Conservation (phyloP, 2,888 invertebrate species). For the Hyposoter dolosus region DNA sequence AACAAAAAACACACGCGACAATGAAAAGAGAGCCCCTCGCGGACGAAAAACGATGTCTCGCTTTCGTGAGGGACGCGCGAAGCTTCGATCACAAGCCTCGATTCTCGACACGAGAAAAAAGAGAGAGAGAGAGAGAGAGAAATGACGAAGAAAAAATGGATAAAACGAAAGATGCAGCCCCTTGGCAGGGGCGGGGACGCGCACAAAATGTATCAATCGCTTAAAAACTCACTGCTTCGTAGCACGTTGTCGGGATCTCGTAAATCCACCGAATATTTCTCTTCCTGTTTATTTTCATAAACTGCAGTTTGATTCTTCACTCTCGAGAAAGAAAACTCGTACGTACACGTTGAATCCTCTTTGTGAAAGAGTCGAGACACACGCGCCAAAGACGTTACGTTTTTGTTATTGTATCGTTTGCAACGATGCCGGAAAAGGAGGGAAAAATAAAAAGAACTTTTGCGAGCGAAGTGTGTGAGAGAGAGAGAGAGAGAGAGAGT, state of each 20-base stretch:
- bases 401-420: constrained; percentile 13
- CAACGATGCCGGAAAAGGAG: constrained; percentile 18
- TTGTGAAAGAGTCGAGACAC: background rate
- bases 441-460: background rate
- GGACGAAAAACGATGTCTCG: constrained; percentile 7
- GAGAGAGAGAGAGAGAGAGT: background rate
- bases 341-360: background rate
- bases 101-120: background rate
- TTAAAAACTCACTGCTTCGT: constrained; percentile 6
- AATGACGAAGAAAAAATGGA: background rate
- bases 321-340: background rate
- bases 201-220: background rate
- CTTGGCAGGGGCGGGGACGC: background rate
- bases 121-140: background rate
- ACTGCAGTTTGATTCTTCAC: background rate
- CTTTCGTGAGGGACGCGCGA: constrained; percentile 2
- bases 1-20: constrained; percentile 16
- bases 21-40: background rate
- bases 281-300: background rate
- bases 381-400: background rate
- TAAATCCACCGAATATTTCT: constrained; percentile 6
- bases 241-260: constrained; percentile 23
- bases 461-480: background rate
- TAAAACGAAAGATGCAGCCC: background rate
- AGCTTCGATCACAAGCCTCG: constrained; percentile 1